phyloP scores from a whole-genome alignment of 1,140 invertebrate species.

The Medauroidea extradentata region DNA sequence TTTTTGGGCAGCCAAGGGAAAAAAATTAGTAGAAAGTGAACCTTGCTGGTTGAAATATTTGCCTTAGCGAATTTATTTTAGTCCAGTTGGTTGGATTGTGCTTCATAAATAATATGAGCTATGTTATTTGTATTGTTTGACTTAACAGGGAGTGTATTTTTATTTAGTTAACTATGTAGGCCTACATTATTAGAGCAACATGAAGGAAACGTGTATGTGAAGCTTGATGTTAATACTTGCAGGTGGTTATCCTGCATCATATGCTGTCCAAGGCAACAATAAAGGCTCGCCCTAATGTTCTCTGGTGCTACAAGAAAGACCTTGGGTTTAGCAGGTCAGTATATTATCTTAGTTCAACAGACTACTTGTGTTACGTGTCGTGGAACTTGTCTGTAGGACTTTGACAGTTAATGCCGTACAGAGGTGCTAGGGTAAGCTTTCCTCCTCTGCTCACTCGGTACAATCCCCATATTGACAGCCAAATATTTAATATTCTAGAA shows the following conservation, averaged over 20 bases:
- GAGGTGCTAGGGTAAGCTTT: too few species aligned
- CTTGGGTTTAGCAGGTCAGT: slow-evolving; percentile 90
- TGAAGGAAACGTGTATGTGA: background rate
- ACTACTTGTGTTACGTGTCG: background rate
- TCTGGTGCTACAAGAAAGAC: slow-evolving; percentile 99
- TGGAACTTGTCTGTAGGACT: background rate
- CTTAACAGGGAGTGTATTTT: background rate
- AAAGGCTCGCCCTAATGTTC: slow-evolving; percentile 83
- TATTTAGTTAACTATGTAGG: background rate
- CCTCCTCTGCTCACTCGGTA: too few species aligned
- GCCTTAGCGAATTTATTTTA: background rate
- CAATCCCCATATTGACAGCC: too few species aligned
- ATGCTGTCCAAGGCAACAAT: slow-evolving; percentile 93
- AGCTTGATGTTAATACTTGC: slow-evolving; percentile 35
- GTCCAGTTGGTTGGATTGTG: background rate
- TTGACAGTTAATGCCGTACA: background rate
- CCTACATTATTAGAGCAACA: background rate
- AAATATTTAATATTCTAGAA: too few species aligned
- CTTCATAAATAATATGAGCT: too few species aligned
- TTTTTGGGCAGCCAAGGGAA: too few species aligned
- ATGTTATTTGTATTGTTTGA: background rate
- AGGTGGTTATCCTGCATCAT: slow-evolving; percentile 95
- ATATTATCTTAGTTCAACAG: slow-evolving; percentile 29
- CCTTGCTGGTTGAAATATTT: too few species aligned
- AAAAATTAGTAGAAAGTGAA: too few species aligned